phyloP scores from a whole-genome alignment of 2,888 invertebrate species.

The Periphyllus acericola region DNA sequence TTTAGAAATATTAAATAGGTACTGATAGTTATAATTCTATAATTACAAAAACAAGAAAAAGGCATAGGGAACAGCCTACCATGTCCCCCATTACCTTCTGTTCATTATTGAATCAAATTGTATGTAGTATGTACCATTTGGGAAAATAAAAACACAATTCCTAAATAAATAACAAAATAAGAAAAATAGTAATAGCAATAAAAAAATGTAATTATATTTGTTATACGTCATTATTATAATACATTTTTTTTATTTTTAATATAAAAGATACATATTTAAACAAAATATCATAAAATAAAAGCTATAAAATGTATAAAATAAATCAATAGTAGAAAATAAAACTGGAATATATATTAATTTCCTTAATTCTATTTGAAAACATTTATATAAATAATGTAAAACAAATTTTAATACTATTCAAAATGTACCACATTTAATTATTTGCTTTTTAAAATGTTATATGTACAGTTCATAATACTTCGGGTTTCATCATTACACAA shows the following conservation, averaged over 20 bases:
- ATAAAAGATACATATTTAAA: neutral
- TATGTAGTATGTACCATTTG: no score
- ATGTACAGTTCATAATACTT: conserved; percentile 8
- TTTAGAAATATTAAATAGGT: no score
- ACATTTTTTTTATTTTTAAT: neutral
- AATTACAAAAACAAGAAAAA: no score
- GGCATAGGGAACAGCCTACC: no score
- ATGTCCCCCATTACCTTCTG: no score
- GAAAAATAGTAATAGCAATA: no score
- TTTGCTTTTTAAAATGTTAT: conserved; percentile 30
- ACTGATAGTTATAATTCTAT: no score
- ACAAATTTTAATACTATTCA: neutral
- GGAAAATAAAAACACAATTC: no score
- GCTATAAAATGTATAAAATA: neutral
- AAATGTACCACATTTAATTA: neutral
- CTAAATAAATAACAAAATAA: no score
- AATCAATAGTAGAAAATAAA: neutral
- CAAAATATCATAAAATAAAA: neutral
- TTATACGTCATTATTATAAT: no score
- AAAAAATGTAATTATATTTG: no score
- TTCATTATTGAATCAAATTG: no score
- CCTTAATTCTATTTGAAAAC: neutral
- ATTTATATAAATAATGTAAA: neutral
- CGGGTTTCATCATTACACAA: conserved; percentile 6
- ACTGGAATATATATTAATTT: neutral